A percentile compares a stretch with the other conserved stretches of the same genome.
Conservation (phyloP, 2,888 invertebrate genomes). For the Cremastinae sp. region DNA sequence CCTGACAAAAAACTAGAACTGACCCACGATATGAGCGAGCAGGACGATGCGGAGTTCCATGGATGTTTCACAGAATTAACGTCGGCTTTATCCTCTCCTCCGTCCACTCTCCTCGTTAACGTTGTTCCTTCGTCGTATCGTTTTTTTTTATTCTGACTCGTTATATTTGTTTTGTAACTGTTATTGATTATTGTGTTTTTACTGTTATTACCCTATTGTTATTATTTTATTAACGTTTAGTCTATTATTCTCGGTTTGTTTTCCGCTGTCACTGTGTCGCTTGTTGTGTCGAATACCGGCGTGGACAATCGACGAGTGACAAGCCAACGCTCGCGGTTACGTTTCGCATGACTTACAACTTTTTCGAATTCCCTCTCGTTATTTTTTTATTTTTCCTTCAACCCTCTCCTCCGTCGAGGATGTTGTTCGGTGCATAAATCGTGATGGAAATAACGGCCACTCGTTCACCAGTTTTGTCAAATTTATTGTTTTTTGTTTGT, state of each 20-base stretch:
- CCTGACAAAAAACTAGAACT: conserved; percentile 47
- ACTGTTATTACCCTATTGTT: too few species aligned
- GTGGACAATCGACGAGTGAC: conserved; percentile 52
- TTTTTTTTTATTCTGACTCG: too few species aligned
- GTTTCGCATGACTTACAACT: conserved; percentile 57
- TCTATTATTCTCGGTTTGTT: conserved; percentile 2
- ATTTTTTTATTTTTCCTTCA: too few species aligned
- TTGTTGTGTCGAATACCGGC: conserved; percentile 59
- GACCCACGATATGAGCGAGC: conserved; percentile 70
- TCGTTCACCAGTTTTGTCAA: too few species aligned
- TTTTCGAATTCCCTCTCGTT: too few species aligned
- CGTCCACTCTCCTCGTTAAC: conserved; percentile 36
- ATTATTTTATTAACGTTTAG: neutral
- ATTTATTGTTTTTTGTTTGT: too few species aligned
- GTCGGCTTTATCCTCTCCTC: conserved; percentile 19
- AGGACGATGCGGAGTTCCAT: conserved; percentile 75
- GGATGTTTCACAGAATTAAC: conserved; percentile 62
- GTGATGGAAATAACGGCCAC: too few species aligned
- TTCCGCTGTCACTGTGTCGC: conserved; percentile 52
- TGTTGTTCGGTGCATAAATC: too few species aligned
- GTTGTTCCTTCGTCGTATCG: too few species aligned
- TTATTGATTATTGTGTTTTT: too few species aligned
- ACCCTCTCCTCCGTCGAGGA: too few species aligned
- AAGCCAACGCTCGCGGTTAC: conserved; percentile 42
- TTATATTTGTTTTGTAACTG: conserved; percentile 5